A percentile compares a stretch with the other conserved stretches of the same genome.
These are phyloP conservation scores for Macroramphosus scolopax DNA, from an alignment of 2,797 vertebrate genomes.

Conservation along the genomic window DNA sequence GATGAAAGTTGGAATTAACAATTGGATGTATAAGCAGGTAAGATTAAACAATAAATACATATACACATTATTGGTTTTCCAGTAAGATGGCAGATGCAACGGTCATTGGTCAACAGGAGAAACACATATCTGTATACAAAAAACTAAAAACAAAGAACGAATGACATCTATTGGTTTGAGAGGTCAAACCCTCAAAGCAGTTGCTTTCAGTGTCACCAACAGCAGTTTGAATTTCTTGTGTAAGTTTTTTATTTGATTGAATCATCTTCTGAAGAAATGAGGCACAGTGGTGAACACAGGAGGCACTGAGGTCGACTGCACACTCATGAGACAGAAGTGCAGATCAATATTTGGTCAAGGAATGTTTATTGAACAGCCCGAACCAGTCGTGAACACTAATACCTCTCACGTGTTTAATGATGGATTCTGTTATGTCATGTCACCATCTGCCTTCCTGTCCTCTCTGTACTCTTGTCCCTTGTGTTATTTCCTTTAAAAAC, in stretches of 20 bases:
- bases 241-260: neutral
- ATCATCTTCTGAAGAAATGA: neutral
- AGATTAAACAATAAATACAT: neutral
- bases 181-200: too few relatives aligned
- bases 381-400: neutral
- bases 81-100: slow-evolving; percentile 1
- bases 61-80: neutral
- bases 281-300: slow-evolving; percentile 47
- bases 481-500: too few relatives aligned
- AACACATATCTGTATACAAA: neutral
- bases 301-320: slow-evolving; percentile 42
- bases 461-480: too few relatives aligned
- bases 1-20: neutral
- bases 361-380: slow-evolving; percentile 3
- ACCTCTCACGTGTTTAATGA: slow-evolving; percentile 1
- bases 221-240: neutral
- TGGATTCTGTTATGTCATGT: neutral
- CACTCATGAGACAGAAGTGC: slow-evolving; percentile 4
- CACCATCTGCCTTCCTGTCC: too few relatives aligned
- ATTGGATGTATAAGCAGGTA: neutral
- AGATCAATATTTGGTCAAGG: slow-evolving; percentile 23
- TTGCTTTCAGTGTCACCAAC: too few relatives aligned
- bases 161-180: neutral
- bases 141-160: neutral
- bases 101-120: neutral